Conservation (phyloP, 2,797 vertebrate species). For the Sebastes cheni region DNA sequence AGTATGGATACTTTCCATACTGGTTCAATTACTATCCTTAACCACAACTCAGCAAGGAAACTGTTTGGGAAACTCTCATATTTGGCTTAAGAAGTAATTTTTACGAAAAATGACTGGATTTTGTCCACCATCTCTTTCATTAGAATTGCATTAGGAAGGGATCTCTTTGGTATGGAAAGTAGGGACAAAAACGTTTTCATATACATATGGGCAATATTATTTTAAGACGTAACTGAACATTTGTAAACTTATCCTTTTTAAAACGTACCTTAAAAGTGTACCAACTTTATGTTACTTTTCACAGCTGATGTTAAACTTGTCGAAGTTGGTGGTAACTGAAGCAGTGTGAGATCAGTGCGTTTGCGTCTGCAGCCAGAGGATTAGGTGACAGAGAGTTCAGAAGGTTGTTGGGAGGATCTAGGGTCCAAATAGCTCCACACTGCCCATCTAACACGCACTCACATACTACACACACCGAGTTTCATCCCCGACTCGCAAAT, state of each 20-base stretch:
- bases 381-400: conserved; percentile 36
- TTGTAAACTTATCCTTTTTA: background rate
- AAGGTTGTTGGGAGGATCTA: conserved; percentile 5
- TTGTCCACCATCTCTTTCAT: background rate
- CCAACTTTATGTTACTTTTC: background rate
- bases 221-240: background rate
- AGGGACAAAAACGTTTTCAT: background rate
- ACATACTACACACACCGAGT: background rate
- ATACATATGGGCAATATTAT: background rate
- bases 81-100: background rate
- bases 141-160: background rate
- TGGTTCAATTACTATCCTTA: too few relatives aligned
- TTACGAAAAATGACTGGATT: background rate
- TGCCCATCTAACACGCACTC: background rate
- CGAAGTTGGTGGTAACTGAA: background rate
- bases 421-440: conserved; percentile 3
- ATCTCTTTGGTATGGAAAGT: background rate
- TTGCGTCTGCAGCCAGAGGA: background rate
- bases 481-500: conserved; percentile 24
- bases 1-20: too few relatives aligned
- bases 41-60: too few relatives aligned
- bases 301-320: background rate
- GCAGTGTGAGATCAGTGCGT: background rate
- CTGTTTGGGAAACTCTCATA: background rate
- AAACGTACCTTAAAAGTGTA: background rate